A percentile compares a stretch with the other conserved stretches of the same genome.
Conservation (phyloP, 2,797 vertebrate genomes). For the Macropus fuliginosus region DNA sequence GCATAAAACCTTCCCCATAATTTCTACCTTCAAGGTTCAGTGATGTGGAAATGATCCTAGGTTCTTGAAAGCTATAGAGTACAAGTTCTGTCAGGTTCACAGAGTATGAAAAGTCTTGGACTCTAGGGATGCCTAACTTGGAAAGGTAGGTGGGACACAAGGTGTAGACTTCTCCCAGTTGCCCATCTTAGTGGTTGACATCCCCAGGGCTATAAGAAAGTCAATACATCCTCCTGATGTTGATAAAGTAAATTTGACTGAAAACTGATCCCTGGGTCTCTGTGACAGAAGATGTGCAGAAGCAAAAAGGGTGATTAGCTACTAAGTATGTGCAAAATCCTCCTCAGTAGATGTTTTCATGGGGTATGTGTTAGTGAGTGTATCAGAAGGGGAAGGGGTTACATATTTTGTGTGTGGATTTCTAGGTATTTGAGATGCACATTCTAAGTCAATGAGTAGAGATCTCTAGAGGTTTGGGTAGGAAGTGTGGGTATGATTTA, state of each 20-base stretch:
- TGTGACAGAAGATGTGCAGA: background rate
- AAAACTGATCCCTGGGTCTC: background rate
- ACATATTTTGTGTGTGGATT: background rate
- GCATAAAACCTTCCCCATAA: background rate
- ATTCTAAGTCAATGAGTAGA: background rate
- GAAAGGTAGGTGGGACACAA: background rate
- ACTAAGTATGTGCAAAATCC: background rate
- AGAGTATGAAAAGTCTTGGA: background rate
- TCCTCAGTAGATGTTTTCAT: background rate
- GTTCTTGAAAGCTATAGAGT: background rate
- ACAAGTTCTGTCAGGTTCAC: background rate
- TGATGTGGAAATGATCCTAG: background rate
- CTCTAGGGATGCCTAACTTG: background rate
- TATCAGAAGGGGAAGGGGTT: background rate
- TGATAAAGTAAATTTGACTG: background rate
- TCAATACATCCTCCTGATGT: background rate
- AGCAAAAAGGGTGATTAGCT: background rate
- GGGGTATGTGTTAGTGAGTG: background rate
- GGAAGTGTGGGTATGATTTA: background rate
- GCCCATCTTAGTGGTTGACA: background rate
- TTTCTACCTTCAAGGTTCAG: background rate
- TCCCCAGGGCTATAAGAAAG: background rate
- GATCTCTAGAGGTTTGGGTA: background rate
- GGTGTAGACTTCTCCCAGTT: background rate
- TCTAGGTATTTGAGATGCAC: background rate